These are phyloP conservation scores for Panagrolaimus sp. DNA, from an alignment of 1,140 invertebrate genomes.

Conservation along the genomic window DNA sequence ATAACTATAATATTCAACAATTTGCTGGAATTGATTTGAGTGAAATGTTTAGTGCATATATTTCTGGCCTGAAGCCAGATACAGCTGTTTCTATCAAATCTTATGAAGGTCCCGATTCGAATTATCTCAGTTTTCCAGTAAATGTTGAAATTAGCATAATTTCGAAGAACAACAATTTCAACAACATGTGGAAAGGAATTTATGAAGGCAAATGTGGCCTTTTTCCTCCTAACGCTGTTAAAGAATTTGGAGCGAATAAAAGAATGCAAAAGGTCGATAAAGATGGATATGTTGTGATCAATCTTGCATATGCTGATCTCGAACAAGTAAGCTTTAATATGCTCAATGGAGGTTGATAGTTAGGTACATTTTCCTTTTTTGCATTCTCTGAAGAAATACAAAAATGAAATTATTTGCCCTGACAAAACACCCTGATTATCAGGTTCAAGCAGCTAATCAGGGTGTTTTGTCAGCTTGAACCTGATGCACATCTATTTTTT, in stretches of 20 bases:
- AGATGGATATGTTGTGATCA: too few relatives aligned
- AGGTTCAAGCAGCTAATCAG: too few relatives aligned
- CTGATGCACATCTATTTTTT: too few relatives aligned
- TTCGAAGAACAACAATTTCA: conserved; percentile 45
- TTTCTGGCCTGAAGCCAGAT: conserved; percentile 50
- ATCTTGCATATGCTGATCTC: conserved; percentile 41
- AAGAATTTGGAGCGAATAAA: too few relatives aligned
- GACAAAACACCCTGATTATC: too few relatives aligned
- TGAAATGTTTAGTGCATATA: conserved; percentile 54
- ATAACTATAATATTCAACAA: conserved; percentile 47
- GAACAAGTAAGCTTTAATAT: conserved; percentile 51
- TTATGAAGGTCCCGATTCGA: conserved; percentile 35
- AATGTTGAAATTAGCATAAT: conserved; percentile 45
- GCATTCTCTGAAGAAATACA: too few relatives aligned
- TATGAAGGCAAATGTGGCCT: conserved; percentile 44
- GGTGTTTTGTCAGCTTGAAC: too few relatives aligned
- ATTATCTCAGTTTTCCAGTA: conserved; percentile 47
- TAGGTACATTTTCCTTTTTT: conserved; percentile 33
- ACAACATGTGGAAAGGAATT: conserved; percentile 49
- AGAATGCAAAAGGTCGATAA: background rate
- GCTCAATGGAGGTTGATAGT: too few relatives aligned
- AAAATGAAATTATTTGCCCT: too few relatives aligned
- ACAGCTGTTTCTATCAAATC: conserved; percentile 38
- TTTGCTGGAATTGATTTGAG: conserved; percentile 24
- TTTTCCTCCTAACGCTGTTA: conserved; percentile 52